These are phyloP conservation scores for Anticlea derivata DNA, from an alignment of 2,888 invertebrate species.

Conservation along the genomic window DNA sequence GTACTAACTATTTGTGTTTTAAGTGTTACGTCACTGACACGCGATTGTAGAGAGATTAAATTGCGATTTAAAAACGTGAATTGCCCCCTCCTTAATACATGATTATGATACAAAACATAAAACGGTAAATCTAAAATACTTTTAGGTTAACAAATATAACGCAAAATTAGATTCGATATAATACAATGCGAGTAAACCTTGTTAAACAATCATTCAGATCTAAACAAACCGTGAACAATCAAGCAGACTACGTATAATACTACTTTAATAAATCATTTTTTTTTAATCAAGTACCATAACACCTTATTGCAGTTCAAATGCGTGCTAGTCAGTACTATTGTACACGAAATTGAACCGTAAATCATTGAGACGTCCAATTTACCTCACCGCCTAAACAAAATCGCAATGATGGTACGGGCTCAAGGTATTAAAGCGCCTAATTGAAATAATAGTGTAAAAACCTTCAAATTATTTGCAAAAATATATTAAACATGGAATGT, in stretches of 20 bases:
- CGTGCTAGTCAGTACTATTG: too few relatives aligned
- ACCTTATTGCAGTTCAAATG: too few relatives aligned
- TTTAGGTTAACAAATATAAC: slow-evolving; percentile 14
- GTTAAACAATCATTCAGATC: slow-evolving; percentile 54
- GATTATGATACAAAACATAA: slow-evolving; percentile 7
- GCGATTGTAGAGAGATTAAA: too few relatives aligned
- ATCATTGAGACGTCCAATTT: too few relatives aligned
- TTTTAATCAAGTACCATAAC: too few relatives aligned
- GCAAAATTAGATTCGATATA: slow-evolving; percentile 26
- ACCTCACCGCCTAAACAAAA: too few relatives aligned
- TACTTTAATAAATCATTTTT: slow-evolving; percentile 13
- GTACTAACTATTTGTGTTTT: too few relatives aligned
- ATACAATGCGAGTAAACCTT: slow-evolving; percentile 28
- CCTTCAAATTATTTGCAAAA: slow-evolving; percentile 47
- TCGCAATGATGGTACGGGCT: too few relatives aligned
- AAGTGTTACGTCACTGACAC: too few relatives aligned
- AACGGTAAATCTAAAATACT: slow-evolving; percentile 8
- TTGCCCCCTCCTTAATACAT: too few relatives aligned
- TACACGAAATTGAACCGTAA: too few relatives aligned
- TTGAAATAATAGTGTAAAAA: slow-evolving; percentile 30
- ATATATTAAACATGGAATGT: slow-evolving; percentile 55
- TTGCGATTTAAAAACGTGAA: too few relatives aligned
- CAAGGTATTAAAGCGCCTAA: slow-evolving; percentile 43
- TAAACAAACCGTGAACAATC: slow-evolving; percentile 33
- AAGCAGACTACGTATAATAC: slow-evolving; percentile 26